Percentiles rank a stretch among this genome's conserved stretches.
These are phyloP conservation scores for Capitella teleta DNA, from an alignment of 1,140 invertebrate genomes.

Conservation along the genomic window DNA sequence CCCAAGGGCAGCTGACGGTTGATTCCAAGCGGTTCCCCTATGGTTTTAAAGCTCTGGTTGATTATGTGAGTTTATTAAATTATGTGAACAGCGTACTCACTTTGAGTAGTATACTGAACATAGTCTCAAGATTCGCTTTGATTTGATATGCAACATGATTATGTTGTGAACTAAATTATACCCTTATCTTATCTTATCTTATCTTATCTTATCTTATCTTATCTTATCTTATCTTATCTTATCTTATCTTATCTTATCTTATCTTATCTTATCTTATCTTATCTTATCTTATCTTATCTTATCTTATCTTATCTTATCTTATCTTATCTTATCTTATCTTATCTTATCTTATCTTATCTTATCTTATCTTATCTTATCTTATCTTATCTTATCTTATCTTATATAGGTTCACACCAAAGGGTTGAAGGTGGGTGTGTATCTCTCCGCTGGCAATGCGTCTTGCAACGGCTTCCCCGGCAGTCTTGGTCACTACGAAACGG, in stretches of 20 bases:
- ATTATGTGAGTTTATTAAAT: conserved; percentile 46
- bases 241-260: neutral
- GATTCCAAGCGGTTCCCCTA: conserved; percentile 50
- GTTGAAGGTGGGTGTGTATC: conserved; percentile 86
- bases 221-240: neutral
- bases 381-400: neutral
- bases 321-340: neutral
- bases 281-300: neutral
- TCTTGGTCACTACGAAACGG: conserved; percentile 63
- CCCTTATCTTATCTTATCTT: neutral
- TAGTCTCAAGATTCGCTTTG: neutral
- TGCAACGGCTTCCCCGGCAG: conserved; percentile 84
- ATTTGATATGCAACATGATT: neutral
- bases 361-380: neutral
- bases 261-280: neutral
- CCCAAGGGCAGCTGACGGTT: conserved; percentile 63
- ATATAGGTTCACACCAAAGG: conserved; percentile 74
- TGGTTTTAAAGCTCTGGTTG: conserved; percentile 13
- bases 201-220: neutral
- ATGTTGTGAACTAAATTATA: neutral
- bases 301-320: neutral
- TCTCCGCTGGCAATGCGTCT: conserved; percentile 83
- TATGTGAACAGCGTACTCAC: neutral
- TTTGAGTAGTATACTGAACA: neutral
- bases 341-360: neutral